Conservation (phyloP, 2,888 invertebrate species). For the Ecliptopera silaceata region DNA sequence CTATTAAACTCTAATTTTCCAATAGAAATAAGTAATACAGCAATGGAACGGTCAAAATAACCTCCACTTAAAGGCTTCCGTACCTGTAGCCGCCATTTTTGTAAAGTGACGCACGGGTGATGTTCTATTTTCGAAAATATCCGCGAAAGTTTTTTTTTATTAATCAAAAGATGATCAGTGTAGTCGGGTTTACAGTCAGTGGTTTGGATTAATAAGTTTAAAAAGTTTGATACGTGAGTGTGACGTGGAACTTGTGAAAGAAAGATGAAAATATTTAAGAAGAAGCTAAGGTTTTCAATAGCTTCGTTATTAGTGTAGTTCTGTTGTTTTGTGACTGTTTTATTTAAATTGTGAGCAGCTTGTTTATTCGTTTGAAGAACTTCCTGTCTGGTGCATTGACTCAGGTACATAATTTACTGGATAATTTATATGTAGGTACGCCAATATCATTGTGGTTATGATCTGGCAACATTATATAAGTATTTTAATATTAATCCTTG, state of each 20-base stretch:
- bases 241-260: conserved; percentile 70
- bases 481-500: too few relatives aligned
- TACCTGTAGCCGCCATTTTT: conserved; percentile 56
- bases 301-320: conserved; percentile 36
- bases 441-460: too few relatives aligned
- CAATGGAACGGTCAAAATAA: conserved; percentile 70
- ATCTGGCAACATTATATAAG: too few relatives aligned
- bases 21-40: conserved; percentile 77
- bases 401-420: conserved; percentile 14
- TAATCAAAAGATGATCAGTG: conserved; percentile 56
- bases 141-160: conserved; percentile 58
- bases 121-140: conserved; percentile 65
- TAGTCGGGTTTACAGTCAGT: conserved; percentile 47
- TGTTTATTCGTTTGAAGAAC: conserved; percentile 12
- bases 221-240: conserved; percentile 22
- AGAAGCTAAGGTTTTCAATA: conserved; percentile 78
- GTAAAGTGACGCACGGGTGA: conserved; percentile 48
- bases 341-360: conserved; percentile 4
- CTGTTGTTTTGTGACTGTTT: conserved; percentile 18
- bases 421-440: too few relatives aligned
- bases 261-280: conserved; percentile 80
- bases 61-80: conserved; percentile 61
- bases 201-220: conserved; percentile 37
- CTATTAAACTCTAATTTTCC: conserved; percentile 76
- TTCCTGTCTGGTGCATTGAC: conserved; percentile 14